Percentiles rank a stretch among this genome's conserved stretches.
These are phyloP conservation scores for Arctopsyche grandis DNA, from an alignment of 1,140 invertebrate species.

Conservation along the genomic window DNA sequence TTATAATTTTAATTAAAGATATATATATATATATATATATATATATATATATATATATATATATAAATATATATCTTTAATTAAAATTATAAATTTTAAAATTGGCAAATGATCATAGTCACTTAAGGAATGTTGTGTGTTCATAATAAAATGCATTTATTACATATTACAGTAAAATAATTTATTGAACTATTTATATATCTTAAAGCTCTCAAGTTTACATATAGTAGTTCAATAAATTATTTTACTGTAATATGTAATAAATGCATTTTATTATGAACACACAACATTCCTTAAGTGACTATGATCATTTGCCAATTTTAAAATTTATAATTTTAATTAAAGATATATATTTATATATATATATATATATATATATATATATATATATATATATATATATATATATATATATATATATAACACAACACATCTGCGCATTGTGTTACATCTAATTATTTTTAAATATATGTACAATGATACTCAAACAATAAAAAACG, in stretches of 20 bases:
- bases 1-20: background rate
- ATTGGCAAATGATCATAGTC: too few species aligned
- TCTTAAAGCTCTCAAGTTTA: too few species aligned
- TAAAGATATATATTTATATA: background rate
- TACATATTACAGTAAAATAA: too few species aligned
- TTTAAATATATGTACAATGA: too few species aligned
- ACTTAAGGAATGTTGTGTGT: too few species aligned
- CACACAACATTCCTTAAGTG: background rate
- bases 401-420: background rate
- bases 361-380: background rate
- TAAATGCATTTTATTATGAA: background rate
- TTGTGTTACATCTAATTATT: too few species aligned
- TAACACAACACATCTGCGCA: too few species aligned
- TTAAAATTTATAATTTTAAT: background rate
- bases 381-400: background rate
- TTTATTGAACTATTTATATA: too few species aligned
- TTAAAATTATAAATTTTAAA: too few species aligned
- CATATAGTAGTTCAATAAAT: background rate
- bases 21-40: background rate
- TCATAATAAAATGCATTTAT: too few species aligned
- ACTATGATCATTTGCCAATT: background rate
- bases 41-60: background rate
- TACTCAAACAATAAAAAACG: background rate
- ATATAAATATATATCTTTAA: background rate
- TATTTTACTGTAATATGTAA: too few species aligned